Conservation (phyloP, 2,113 vertebrate species). For the Ia io region DNA sequence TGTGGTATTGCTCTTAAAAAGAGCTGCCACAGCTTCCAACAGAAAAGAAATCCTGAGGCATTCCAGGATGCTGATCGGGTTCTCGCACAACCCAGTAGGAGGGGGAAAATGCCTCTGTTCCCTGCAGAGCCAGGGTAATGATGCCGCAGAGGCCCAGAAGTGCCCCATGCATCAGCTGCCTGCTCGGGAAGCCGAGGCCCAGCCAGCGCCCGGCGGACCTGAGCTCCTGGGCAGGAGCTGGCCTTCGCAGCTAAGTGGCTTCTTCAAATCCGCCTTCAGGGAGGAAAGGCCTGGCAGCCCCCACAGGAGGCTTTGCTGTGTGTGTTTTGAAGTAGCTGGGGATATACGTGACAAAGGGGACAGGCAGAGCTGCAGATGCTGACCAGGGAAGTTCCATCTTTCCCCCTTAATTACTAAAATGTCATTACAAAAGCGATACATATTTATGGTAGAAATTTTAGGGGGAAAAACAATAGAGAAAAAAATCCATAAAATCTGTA, state of each 20-base stretch:
- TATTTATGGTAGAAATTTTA: neutral
- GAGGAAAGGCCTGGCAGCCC: neutral
- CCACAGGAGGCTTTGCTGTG: constrained; percentile 27
- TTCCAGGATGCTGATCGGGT: neutral
- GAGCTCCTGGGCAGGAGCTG: neutral
- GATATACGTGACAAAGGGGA: neutral
- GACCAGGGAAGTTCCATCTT: neutral
- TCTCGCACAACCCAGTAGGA: constrained; percentile 1
- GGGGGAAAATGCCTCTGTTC: neutral
- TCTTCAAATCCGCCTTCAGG: neutral
- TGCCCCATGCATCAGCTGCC: neutral
- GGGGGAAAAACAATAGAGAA: neutral
- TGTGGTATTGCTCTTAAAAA: neutral
- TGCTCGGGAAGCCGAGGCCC: neutral
- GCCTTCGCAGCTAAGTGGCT: constrained; percentile 36
- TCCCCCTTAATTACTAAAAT: neutral
- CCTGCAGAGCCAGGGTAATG: constrained; percentile 59
- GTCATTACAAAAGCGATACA: neutral
- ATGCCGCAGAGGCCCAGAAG: constrained; percentile 29
- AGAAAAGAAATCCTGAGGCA: neutral
- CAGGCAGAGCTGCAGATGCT: neutral
- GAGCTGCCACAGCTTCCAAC: neutral
- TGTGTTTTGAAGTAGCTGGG: constrained; percentile 43
- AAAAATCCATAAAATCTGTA: neutral
- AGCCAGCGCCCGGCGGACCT: neutral